A percentile compares a stretch with the other conserved stretches of the same genome.
These are phyloP conservation scores for Aplysina aerophoba DNA, from an alignment of 37 sponge, comb jelly and placozoan genomes.

Conservation along the genomic window DNA sequence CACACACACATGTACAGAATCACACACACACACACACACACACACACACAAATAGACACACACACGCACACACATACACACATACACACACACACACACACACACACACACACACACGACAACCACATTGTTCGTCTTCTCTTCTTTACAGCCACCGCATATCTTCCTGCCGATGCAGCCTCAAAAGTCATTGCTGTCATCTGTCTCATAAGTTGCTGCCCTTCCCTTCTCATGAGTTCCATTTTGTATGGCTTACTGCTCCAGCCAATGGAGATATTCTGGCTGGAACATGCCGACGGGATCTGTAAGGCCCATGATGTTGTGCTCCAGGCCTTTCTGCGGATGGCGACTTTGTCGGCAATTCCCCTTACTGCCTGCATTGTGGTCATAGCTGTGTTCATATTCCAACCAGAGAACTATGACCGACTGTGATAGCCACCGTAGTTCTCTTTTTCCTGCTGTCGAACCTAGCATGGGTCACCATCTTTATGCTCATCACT, in stretches of 20 bases:
- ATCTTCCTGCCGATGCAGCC: conserved; percentile 39
- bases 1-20: too few species aligned
- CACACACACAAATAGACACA: not conserved
- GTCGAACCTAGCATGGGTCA: conserved; percentile 69
- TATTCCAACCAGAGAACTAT: conserved; percentile 38
- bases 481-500: conserved; percentile 72
- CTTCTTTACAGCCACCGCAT: conserved; percentile 67
- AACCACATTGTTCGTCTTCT: too few species aligned
- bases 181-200: conserved; percentile 71
- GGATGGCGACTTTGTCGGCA: conserved; percentile 62
- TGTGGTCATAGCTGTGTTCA: conserved; percentile 35
- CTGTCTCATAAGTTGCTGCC: conserved; percentile 75
- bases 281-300: conserved; percentile 78
- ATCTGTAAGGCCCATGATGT: conserved; percentile 66
- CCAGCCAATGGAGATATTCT: conserved; percentile 77
- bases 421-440: not conserved
- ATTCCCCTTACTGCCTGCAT: conserved; percentile 60
- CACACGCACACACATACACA: conserved; percentile 23
- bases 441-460: conserved; percentile 67
- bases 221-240: conserved; percentile 85
- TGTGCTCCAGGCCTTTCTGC: conserved; percentile 67
- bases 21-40: not conserved
- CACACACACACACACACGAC: conserved; percentile 25
- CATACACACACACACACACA: conserved; percentile 33
- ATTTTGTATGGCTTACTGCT: conserved; percentile 71